A percentile compares a stretch with the other conserved stretches of the same genome.
These are phyloP conservation scores for Calameuta idolon DNA, from an alignment of 2,888 invertebrate species.

Conservation along the genomic window DNA sequence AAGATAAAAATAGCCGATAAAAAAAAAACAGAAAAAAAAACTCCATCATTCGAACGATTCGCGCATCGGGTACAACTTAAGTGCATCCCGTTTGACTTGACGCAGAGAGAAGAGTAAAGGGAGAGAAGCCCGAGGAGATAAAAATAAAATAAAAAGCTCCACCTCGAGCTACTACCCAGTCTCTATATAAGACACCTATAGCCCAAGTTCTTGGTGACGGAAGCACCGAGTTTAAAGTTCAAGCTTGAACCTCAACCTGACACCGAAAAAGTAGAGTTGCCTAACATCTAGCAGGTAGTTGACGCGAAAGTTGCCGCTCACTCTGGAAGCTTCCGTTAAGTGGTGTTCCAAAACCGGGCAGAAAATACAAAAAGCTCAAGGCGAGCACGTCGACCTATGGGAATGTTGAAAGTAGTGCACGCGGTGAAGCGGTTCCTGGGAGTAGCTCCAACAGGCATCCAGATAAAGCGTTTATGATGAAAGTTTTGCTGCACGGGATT, in stretches of 20 bases:
- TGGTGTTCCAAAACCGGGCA: constrained; percentile 23
- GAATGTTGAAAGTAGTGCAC: background rate
- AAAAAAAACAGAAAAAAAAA: too few relatives aligned
- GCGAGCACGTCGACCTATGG: constrained; percentile 18
- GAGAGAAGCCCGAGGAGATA: too few relatives aligned
- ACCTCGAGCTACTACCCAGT: too few relatives aligned
- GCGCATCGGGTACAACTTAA: too few relatives aligned
- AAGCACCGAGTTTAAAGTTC: constrained; percentile 9
- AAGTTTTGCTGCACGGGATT: constrained; percentile 13
- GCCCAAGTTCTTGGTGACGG: background rate
- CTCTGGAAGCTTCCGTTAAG: constrained; percentile 22
- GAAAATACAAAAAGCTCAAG: constrained; percentile 22
- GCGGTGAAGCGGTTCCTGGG: constrained; percentile 13
- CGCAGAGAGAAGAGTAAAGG: too few relatives aligned
- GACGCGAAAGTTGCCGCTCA: constrained; percentile 16
- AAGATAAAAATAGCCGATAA: too few relatives aligned
- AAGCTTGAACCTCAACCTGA: constrained; percentile 6
- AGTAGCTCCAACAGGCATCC: constrained; percentile 21
- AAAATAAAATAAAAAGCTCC: too few relatives aligned
- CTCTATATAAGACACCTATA: background rate
- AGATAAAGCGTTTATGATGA: constrained; percentile 25
- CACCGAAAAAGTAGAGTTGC: background rate
- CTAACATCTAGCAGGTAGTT: constrained; percentile 20
- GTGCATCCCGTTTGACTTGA: too few relatives aligned
- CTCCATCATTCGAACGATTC: too few relatives aligned